phyloP scores from a whole-genome alignment of 1,140 invertebrate genomes.

The Neocloeon triangulifer region DNA sequence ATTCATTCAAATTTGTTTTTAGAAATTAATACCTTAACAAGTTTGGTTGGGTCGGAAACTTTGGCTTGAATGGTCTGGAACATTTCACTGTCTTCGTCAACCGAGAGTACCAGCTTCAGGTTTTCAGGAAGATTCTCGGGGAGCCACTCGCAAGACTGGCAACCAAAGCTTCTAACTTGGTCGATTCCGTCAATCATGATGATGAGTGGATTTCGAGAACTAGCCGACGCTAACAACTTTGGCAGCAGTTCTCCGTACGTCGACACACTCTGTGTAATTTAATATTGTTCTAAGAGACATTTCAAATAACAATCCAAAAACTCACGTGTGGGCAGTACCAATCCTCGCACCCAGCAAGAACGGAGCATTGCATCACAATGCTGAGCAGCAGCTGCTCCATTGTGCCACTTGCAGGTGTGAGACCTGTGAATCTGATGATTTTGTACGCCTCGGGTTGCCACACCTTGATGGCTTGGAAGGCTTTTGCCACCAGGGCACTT shows the following conservation, averaged over 20 bases:
- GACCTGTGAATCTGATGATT: conserved; percentile 34
- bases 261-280: conserved; percentile 23
- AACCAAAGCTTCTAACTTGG: conserved; percentile 22
- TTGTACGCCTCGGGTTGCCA: conserved; percentile 40
- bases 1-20: too few species aligned
- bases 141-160: conserved; percentile 26
- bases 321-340: neutral
- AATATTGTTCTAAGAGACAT: neutral
- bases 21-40: conserved; percentile 9
- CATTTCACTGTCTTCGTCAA: conserved; percentile 27
- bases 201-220: conserved; percentile 29
- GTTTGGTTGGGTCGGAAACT: conserved; percentile 13
- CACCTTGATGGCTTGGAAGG: conserved; percentile 33
- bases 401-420: conserved; percentile 39
- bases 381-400: conserved; percentile 37
- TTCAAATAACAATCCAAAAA: neutral
- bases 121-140: conserved; percentile 37
- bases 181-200: conserved; percentile 51
- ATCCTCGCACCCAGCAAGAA: conserved; percentile 19
- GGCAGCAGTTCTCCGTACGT: conserved; percentile 25
- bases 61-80: conserved; percentile 19
- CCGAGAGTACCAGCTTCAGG: conserved; percentile 46
- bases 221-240: conserved; percentile 24
- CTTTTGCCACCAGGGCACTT: conserved; percentile 46
- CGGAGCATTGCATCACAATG: conserved; percentile 38